Base-by-base conservation (phyloP, 2,113 vertebrate species). In the Aegithalos caudatus region DNA sequence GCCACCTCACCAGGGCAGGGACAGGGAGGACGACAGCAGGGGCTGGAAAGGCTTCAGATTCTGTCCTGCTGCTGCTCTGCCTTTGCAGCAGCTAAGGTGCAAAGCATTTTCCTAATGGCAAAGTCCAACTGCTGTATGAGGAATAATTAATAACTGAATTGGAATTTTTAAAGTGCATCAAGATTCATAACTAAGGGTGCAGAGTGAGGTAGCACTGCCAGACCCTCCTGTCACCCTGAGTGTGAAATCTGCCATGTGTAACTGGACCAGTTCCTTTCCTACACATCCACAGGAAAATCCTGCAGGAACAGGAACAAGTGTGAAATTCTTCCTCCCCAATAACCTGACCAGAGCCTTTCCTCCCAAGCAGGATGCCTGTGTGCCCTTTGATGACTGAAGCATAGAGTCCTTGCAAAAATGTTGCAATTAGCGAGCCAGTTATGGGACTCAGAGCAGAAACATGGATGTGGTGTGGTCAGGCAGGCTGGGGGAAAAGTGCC, bases 321-420 rank as follows among this genome's bases (percentile, higher is more conserved):
- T 91, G 95, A 88, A 92, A 89, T 95, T 81, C 79, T 92, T 91
- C 78, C 89, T 95, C 58, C 58, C 87, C 84, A 77, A 64, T 85
- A 91, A 92, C 48, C 81, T 80, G 87, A 84, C 81, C 89, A 92
- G 91, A 91, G 37, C 89, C 81, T 91, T 90, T 94, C 93, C 94
- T 94, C 93, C 69, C 50, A 13, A 88, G 84, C 78, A 77, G 91
- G 77, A 85, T 67, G 88, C 81, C 84, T 94, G 76, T 61, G 20
- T 57, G 48, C 74, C 76, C 86, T 94, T 96, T 94, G 88, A 92
- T 88, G 66, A 62, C 48, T 21, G 48, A 60, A 85, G 57, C 48
- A 33, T 12, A 44, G 87, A 62, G 79, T 24, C 54, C 67, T 91
- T 86, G 83, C 80, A 88, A 61, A 73, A 70, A 25, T 87, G 17